Evolutionary conservation across 2,888 invertebrate species (phyloP), one percentile per base, ranked within the genome.

Genomic region (Portevinia maculata): DNA sequence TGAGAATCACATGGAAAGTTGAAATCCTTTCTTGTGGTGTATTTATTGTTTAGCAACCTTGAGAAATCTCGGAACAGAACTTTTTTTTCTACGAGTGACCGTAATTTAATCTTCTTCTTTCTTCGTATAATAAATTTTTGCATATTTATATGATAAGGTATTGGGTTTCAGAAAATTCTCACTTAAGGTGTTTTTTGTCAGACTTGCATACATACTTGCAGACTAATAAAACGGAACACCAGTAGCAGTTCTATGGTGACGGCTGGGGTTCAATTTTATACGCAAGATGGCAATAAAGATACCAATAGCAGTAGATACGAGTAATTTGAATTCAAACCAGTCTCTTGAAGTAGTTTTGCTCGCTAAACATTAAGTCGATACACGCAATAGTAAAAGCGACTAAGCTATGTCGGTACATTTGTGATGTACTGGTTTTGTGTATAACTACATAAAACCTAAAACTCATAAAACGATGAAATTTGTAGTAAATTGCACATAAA

Each of bases 91-190:
- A 53, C 59, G 39, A 57, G 50, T 57, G 71, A 57, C 24, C 34
- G 79, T 67, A 79, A 79, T 74, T 74, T 19, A 55, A 79, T 74
- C 65, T 48, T 8, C 62, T 59, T 52, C 64, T 71, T 70, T 64
- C 62, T 64, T 37, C 55, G 34, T 64, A 71, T 59, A 64, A 50
- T 59, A 46, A 11, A 19, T 50, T 30, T 57, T 71, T 65, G 78
- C 73, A 79, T 48, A 53, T 44, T 39, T 21, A 41, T 9, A 17
- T 41, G n/a, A n/a, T n/a, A n/a, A n/a, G 39, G 74, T 74, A 41
- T 74, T 44, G n/a, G 52, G 55, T 79, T 74, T 74, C 74, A 67
- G n/a, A 3, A 62, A 74, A 62, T 79, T 79, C 67, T 46, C 67
- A 57, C 62, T 67, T 44, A 79, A 74, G 48, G 67, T 74, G 67